Conservation (phyloP, 2,113 vertebrate species). For the Triplophysa siluroides region DNA sequence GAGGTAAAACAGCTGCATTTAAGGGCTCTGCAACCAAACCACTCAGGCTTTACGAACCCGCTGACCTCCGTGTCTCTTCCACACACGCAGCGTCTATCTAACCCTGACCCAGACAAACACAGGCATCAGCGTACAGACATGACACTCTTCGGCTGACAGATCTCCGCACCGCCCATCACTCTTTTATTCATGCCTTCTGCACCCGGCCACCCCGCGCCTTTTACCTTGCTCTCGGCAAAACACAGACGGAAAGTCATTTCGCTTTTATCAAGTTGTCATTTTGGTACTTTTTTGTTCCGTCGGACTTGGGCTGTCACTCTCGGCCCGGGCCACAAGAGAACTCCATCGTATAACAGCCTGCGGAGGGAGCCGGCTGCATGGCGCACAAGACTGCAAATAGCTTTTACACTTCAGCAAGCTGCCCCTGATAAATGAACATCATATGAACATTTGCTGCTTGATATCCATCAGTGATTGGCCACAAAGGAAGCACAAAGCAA, state of each 20-base stretch:
- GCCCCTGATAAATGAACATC: constrained; percentile 62
- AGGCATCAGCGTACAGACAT: constrained; percentile 51
- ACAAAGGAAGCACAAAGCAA: constrained; percentile 49
- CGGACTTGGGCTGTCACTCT: constrained; percentile 59
- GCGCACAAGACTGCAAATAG: constrained; percentile 60
- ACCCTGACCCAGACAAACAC: constrained; percentile 57
- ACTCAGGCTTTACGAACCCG: constrained; percentile 61
- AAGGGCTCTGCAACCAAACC: constrained; percentile 58
- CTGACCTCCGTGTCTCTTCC: constrained; percentile 65
- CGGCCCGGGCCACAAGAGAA: constrained; percentile 49
- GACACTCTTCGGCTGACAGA: constrained; percentile 38
- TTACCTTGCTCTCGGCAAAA: constrained; percentile 69
- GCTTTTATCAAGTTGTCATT: constrained; percentile 76
- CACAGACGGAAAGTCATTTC: constrained; percentile 64
- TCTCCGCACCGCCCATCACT: constrained; percentile 14
- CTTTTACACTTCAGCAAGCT: constrained; percentile 60
- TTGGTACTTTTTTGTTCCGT: constrained; percentile 55
- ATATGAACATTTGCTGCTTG: constrained; percentile 60
- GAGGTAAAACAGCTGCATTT: constrained; percentile 48
- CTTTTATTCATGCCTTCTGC: constrained; percentile 48
- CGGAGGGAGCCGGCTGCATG: constrained; percentile 40
- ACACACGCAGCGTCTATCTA: constrained; percentile 32
- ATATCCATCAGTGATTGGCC: constrained; percentile 46
- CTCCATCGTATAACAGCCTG: constrained; percentile 59
- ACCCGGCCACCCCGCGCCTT: constrained; percentile 49